Evolutionary conservation across 2,113 vertebrate species (phyloP).

Genomic region (Talpa occidentalis): DNA sequence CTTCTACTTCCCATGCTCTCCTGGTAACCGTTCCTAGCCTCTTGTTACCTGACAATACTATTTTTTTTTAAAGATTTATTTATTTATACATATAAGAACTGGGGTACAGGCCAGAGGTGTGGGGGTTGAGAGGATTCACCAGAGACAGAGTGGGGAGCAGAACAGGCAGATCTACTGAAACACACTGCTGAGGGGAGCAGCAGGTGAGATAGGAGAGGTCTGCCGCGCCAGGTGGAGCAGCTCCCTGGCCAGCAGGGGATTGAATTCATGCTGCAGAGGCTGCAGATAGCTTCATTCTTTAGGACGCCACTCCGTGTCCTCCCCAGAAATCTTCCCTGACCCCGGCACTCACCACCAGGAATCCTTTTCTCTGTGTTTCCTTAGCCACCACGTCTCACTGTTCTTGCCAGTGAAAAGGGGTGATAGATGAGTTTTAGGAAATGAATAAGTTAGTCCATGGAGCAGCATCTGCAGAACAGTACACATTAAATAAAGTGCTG

Average conservation of each 20-base stretch:
- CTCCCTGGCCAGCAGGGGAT: no score
- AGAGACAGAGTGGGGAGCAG: no score
- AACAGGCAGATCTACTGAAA: no score
- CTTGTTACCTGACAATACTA: slow-evolving; percentile 42
- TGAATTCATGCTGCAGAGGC: no score
- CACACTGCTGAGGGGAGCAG: no score
- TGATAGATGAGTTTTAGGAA: neutral
- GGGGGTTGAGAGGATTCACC: no score
- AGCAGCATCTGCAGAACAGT: neutral
- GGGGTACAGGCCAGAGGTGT: no score
- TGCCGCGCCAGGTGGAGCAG: no score
- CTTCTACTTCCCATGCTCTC: neutral
- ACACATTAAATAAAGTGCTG: no score
- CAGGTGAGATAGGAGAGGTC: no score
- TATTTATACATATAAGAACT: no score
- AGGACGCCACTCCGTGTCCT: slow-evolving; percentile 15
- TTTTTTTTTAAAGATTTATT: no score
- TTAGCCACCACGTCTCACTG: neutral
- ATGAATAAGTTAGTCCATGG: neutral
- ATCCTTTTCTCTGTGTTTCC: neutral
- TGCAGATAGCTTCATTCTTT: neutral
- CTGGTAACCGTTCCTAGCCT: neutral
- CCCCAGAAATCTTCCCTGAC: neutral
- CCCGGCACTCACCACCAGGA: neutral
- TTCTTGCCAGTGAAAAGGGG: slow-evolving; percentile 6